These are phyloP conservation scores for Pedicia rivosa DNA, from an alignment of 2,888 invertebrate genomes.

Conservation along the genomic window DNA sequence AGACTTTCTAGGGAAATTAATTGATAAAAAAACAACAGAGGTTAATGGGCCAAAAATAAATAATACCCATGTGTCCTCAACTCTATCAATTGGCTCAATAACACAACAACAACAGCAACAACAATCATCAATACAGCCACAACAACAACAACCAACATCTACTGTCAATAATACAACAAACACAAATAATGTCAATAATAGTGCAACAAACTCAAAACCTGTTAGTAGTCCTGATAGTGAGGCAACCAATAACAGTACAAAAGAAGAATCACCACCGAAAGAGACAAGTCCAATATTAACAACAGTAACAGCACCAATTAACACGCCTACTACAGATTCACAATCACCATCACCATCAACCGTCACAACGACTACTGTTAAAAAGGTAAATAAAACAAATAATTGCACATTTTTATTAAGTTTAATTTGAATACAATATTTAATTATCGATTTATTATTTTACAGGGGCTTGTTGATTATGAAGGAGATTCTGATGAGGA, in stretches of 20 bases:
- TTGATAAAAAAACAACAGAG: slow-evolving; percentile 31
- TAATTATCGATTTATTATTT: slow-evolving; percentile 8
- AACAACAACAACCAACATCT: not conserved
- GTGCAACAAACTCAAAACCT: too few relatives aligned
- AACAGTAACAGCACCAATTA: slow-evolving; percentile 1
- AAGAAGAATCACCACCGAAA: too few relatives aligned
- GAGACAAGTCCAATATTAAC: too few relatives aligned
- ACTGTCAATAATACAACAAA: slow-evolving; percentile 3
- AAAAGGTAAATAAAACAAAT: not conserved
- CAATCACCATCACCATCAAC: slow-evolving; percentile 1
- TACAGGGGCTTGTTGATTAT: slow-evolving; percentile 85
- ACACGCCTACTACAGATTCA: not conserved
- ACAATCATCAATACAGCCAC: not conserved
- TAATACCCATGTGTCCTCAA: slow-evolving; percentile 4
- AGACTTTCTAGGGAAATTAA: slow-evolving; percentile 6
- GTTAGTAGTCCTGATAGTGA: too few relatives aligned
- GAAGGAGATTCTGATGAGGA: slow-evolving; percentile 96
- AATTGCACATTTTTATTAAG: too few relatives aligned
- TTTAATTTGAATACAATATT: too few relatives aligned
- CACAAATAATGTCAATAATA: not conserved
- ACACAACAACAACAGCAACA: not conserved
- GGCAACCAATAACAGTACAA: too few relatives aligned
- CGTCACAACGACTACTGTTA: not conserved
- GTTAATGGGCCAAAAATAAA: slow-evolving; percentile 23
- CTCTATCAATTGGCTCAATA: not conserved